Conservation (phyloP, 2,888 invertebrate species). For the Priocnemis perturbator region DNA sequence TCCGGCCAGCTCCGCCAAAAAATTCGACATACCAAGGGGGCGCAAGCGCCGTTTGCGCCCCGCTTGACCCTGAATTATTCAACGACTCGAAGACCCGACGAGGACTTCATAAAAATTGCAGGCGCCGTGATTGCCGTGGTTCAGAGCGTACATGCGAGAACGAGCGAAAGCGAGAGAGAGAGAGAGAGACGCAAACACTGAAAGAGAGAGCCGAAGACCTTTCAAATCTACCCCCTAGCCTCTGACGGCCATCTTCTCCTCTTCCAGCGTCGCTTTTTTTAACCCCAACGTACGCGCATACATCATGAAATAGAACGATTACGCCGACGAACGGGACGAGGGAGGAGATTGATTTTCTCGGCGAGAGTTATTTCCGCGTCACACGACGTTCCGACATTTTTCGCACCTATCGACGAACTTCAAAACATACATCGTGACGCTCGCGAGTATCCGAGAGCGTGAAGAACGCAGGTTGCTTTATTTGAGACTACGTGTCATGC, state of each 20-base stretch:
- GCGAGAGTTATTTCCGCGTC: no score
- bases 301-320: conserved; percentile 49
- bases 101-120: conserved; percentile 72
- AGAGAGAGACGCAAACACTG: neutral
- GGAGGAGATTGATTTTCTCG: conserved; percentile 28
- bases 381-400: no score
- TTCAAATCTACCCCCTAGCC: conserved; percentile 58
- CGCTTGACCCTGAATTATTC: conserved; percentile 72
- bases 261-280: conserved; percentile 27
- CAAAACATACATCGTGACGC: no score
- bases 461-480: no score
- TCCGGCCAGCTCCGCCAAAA: conserved; percentile 27
- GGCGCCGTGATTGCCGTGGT: conserved; percentile 69
- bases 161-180: conserved; percentile 23
- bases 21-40: conserved; percentile 38
- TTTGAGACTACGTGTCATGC: no score
- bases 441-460: no score
- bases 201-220: conserved; percentile 43
- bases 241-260: conserved; percentile 39
- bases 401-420: no score
- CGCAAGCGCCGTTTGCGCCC: conserved; percentile 56
- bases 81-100: conserved; percentile 66
- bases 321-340: conserved; percentile 30
- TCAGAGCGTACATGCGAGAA: conserved; percentile 34
- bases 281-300: conserved; percentile 29